These are phyloP conservation scores for Parthenolecanium corni DNA, from an alignment of 2,888 invertebrate species.

Conservation along the genomic window DNA sequence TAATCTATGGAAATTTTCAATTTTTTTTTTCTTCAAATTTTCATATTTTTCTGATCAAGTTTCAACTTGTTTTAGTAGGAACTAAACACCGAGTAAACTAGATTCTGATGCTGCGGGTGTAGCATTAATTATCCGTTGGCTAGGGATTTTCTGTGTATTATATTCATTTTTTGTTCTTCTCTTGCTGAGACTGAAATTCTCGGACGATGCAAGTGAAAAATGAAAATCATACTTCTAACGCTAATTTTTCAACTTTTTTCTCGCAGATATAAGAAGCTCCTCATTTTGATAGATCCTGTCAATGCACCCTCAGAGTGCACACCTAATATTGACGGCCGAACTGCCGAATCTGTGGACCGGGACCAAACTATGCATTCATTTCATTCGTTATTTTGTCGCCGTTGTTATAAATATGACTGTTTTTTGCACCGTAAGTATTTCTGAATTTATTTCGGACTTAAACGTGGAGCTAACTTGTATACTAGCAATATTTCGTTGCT, in stretches of 20 bases:
- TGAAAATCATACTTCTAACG: too few species aligned
- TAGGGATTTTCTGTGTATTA: too few species aligned
- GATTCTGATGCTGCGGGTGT: too few species aligned
- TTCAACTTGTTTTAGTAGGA: too few species aligned
- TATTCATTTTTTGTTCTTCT: too few species aligned
- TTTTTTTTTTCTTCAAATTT: neutral
- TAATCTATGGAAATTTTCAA: neutral
- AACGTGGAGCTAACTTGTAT: neutral
- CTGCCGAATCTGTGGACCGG: conserved; percentile 78
- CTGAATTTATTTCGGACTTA: neutral
- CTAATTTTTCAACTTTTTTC: neutral
- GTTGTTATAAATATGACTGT: conserved; percentile 98
- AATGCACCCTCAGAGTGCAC: conserved; percentile 84
- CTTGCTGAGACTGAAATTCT: too few species aligned
- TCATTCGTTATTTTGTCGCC: conserved; percentile 91
- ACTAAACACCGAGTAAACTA: too few species aligned
- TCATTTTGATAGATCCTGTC: conserved; percentile 74
- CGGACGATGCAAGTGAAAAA: too few species aligned
- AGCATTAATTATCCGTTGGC: too few species aligned
- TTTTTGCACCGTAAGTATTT: conserved; percentile 82
- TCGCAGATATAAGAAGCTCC: conserved; percentile 70
- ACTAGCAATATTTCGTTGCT: neutral
- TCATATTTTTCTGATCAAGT: too few species aligned
- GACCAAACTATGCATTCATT: conserved; percentile 97
- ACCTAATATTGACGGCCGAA: conserved; percentile 88